Base-by-base conservation (phyloP, 1,140 invertebrate species). In the Temnothorax nylanderi region DNA sequence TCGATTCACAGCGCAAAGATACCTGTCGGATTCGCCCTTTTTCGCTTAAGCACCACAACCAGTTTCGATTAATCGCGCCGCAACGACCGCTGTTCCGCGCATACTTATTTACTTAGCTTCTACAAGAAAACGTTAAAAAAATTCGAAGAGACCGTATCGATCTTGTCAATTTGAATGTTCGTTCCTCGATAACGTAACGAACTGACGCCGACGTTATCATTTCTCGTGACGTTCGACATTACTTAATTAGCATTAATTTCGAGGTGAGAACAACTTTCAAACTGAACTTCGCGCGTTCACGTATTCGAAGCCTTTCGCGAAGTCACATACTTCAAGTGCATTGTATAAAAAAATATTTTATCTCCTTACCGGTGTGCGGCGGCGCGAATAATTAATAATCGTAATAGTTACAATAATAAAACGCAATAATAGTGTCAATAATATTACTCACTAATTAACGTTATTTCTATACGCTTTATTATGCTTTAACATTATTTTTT, bases 391-490 rank as follows among this genome's bases (percentile, higher is more conserved):
- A 85, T 85, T 87, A 69, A 26, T 82, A 89, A 76, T 88, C 64
- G 49, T 85, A 72, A 54, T 86, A 89, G 77, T 89, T 86, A 90
- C 78, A 86, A 90, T 89, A 91, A 87, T 91, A 88, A 41, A 88
- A 90, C 88, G 88, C 87, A 90, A 90, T 89, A 87, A 90, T 90
- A 91, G 76, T 74, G 67, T 78, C 85, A 87, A 91, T 89, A 87
- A 89, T 80, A 88, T 88, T 92, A 92, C 75, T 76, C 74, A 91
- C 91, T 92, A 92, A 88, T 92, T 91, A 92, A 91, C 91, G 90
- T 92, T 92, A 92, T 72, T 71, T 81, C 74, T 92, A 91, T 56
- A 92, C 85, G 87, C 72, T 88, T 88, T 91, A 85, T 87, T 91
- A 92, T 81, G 90, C 75, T 88, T 91, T 90, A 91, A 91, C 87